Conservation (phyloP, 2,113 vertebrate genomes). For the Sarotherodon lohbergeri region DNA sequence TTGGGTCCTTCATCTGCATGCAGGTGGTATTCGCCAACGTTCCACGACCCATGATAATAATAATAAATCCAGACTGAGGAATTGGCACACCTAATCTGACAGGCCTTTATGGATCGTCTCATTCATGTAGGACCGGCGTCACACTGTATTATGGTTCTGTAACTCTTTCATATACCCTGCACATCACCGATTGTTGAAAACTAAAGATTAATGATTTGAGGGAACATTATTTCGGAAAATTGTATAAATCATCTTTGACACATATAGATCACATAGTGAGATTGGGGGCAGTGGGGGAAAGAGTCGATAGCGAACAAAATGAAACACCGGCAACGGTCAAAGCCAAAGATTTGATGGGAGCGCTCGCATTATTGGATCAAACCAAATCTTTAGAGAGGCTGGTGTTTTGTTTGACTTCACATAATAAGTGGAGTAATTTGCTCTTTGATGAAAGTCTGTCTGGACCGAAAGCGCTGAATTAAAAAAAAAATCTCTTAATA, state of each 20-base stretch:
- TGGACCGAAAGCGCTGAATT: not conserved
- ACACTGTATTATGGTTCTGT: constrained; percentile 25
- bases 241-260: constrained; percentile 48
- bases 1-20: constrained; percentile 58
- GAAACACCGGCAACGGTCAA: not conserved
- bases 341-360: not conserved
- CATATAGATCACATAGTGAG: constrained; percentile 24
- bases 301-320: not conserved
- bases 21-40: constrained; percentile 27
- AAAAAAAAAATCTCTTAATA: not conserved
- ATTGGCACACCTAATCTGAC: constrained; percentile 60
- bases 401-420: not conserved
- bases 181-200: constrained; percentile 29
- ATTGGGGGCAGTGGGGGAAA: not conserved
- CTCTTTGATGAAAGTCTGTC: not conserved
- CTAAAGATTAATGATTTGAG: constrained; percentile 44
- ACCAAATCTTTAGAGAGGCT: not conserved
- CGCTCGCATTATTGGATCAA: not conserved
- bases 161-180: constrained; percentile 25
- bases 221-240: constrained; percentile 32
- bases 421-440: not conserved
- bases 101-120: constrained; percentile 60
- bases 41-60: constrained; percentile 43
- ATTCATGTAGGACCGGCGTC: constrained; percentile 35
- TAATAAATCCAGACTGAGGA: constrained; percentile 61